These are phyloP conservation scores for Globia sparganii DNA, from an alignment of 2,888 invertebrate genomes.

Conservation along the genomic window DNA sequence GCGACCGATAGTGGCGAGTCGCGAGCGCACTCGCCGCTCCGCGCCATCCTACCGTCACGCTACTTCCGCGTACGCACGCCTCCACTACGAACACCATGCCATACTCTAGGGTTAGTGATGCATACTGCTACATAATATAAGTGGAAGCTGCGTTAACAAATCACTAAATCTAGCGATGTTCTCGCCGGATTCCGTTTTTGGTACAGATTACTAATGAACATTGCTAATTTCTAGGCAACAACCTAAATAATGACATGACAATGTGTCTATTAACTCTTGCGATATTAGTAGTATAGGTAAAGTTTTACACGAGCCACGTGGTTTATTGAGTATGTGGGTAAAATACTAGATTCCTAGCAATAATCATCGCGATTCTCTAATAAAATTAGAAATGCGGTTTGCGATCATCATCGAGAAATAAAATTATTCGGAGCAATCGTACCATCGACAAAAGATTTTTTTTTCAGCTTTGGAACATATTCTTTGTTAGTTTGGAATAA, in stretches of 20 bases:
- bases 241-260: background rate
- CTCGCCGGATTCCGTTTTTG: background rate
- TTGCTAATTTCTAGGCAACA: background rate
- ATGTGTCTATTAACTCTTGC: background rate
- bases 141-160: background rate
- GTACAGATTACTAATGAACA: background rate
- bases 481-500: slow-evolving; percentile 78
- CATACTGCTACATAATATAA: background rate
- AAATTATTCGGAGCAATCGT: slow-evolving; percentile 4
- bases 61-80: slow-evolving; percentile 62
- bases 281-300: background rate
- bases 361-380: background rate
- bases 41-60: slow-evolving; percentile 54
- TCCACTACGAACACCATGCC: slow-evolving; percentile 10
- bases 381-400: background rate
- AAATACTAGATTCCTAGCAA: background rate
- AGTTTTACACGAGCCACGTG: background rate
- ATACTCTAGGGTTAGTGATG: background rate
- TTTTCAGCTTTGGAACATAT: slow-evolving; percentile 44
- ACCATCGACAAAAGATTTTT: slow-evolving; percentile 40
- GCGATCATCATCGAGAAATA: slow-evolving; percentile 5
- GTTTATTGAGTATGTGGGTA: background rate
- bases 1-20: slow-evolving; percentile 84
- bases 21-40: slow-evolving; percentile 67
- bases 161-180: background rate